Conservation (phyloP, 2,888 invertebrate species). For the Tiliacea aurago region DNA sequence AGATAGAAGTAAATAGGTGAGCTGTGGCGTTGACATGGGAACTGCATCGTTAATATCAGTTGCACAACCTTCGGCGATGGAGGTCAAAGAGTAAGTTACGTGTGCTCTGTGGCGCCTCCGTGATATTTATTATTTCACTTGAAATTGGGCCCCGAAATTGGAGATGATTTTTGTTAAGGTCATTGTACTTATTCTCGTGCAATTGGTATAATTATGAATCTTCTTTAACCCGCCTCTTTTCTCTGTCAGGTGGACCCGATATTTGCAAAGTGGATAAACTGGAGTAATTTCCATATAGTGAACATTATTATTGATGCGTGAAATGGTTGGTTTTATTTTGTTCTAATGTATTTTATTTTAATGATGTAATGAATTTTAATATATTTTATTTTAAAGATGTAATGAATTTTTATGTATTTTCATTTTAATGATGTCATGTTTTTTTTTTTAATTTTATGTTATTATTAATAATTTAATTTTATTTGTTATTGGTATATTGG, state of each 20-base stretch:
- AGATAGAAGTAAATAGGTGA: conserved; percentile 63
- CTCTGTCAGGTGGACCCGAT: not conserved
- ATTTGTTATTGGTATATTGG: no score
- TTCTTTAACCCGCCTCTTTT: not conserved
- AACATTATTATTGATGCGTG: not conserved
- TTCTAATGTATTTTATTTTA: no score
- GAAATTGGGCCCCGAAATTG: conserved; percentile 37
- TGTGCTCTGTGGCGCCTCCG: conserved; percentile 64
- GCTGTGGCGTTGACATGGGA: conserved; percentile 73
- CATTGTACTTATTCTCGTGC: not conserved
- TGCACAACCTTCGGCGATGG: conserved; percentile 73
- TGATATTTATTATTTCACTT: conserved; percentile 57
- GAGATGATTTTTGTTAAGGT: conserved; percentile 1
- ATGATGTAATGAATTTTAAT: no score
- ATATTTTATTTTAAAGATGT: no score
- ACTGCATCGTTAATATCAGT: conserved; percentile 70
- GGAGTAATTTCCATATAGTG: not conserved
- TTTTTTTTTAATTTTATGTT: no score
- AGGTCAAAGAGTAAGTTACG: conserved; percentile 81
- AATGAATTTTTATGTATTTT: no score
- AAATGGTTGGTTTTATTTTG: not conserved
- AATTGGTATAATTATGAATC: not conserved
- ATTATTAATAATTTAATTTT: no score
- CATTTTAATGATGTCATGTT: no score
- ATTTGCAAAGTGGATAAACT: not conserved